Evolutionary conservation across 1,140 invertebrate species (phyloP).

Genomic region (Orchesella cincta): DNA sequence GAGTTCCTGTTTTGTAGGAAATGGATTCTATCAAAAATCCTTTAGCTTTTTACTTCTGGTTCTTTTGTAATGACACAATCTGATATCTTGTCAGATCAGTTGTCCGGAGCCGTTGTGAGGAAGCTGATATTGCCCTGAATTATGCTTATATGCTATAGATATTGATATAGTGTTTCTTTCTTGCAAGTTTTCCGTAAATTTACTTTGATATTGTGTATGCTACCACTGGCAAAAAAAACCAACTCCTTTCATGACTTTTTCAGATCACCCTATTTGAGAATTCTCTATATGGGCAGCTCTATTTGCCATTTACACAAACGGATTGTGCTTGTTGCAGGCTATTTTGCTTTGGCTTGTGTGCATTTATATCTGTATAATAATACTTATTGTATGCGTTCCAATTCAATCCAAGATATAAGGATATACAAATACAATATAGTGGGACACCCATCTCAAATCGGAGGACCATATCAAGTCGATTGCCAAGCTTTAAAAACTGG

Average conservation of each 20-base stretch:
- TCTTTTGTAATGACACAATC: slow-evolving; percentile 11
- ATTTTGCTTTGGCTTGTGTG: background rate
- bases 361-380: background rate
- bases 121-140: background rate
- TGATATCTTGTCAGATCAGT: slow-evolving; percentile 22
- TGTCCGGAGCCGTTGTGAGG: background rate
- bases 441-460: background rate
- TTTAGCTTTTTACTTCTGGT: slow-evolving; percentile 19
- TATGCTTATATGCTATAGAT: background rate
- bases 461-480: background rate
- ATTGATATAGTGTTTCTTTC: background rate
- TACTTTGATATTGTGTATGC: background rate
- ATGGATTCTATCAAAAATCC: slow-evolving; percentile 6
- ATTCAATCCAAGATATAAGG: too few relatives aligned
- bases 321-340: background rate
- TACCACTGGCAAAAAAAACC: background rate
- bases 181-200: background rate
- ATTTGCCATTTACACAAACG: background rate
- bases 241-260: background rate
- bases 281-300: background rate
- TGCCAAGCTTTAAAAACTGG: background rate
- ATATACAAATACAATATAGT: too few relatives aligned
- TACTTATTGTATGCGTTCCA: too few relatives aligned
- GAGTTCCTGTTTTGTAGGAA: background rate
- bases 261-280: background rate